A percentile compares a stretch with the other conserved stretches of the same genome.
Evolutionary conservation across 2,113 vertebrate genomes (phyloP).

Genomic region (Anas platyrhynchos): DNA sequence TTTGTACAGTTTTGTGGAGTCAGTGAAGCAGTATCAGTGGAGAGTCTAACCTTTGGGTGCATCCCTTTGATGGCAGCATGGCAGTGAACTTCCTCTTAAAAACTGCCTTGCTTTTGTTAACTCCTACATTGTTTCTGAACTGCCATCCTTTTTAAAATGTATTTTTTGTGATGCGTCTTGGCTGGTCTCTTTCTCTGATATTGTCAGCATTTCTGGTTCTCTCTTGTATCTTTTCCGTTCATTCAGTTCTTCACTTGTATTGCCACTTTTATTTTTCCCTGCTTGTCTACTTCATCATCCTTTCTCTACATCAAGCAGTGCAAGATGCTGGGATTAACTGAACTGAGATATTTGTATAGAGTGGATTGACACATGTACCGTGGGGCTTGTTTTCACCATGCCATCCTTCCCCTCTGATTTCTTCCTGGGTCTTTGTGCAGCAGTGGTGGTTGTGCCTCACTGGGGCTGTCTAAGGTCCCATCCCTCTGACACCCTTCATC

Average conservation of each 20-base stretch:
- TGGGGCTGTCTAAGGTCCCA: neutral
- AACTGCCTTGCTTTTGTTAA: neutral
- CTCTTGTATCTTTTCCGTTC: neutral
- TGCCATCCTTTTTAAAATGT: neutral
- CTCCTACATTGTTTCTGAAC: neutral
- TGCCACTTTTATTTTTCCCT: neutral
- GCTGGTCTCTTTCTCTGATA: neutral
- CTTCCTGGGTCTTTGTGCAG: neutral
- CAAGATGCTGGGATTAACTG: neutral
- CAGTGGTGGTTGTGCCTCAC: neutral
- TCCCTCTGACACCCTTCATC: neutral
- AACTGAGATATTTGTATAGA: neutral
- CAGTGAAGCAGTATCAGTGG: neutral
- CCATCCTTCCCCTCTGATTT: neutral
- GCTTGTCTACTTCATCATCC: neutral
- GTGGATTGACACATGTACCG: rapidly evolving
- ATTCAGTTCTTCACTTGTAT: neutral
- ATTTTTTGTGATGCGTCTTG: neutral
- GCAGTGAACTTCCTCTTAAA: neutral
- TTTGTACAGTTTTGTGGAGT: neutral
- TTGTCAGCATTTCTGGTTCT: neutral
- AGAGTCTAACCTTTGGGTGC: neutral
- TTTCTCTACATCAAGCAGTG: neutral
- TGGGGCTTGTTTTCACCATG: neutral
- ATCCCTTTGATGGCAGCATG: neutral